Conservation (phyloP, 2,797 vertebrate species). For the Sebastes glaucus region DNA sequence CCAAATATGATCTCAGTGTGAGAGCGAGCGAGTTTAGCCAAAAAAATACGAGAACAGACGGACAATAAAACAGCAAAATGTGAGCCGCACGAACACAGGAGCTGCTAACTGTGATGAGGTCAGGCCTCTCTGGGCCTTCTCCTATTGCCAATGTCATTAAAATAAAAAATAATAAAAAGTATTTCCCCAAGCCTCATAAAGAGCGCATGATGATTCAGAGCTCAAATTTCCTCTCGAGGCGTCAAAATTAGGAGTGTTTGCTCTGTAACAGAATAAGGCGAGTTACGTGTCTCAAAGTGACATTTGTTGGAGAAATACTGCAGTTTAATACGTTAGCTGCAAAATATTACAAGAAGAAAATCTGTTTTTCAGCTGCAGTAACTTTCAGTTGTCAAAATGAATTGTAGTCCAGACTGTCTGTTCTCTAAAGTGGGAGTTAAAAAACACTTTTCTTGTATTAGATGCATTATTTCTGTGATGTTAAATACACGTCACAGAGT, state of each 20-base stretch:
- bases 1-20: constrained; percentile 73
- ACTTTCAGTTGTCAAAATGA: not conserved
- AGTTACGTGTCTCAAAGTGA: not conserved
- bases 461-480: not conserved
- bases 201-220: constrained; percentile 39
- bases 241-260: constrained; percentile 18
- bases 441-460: not conserved
- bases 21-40: constrained; percentile 23
- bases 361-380: not conserved
- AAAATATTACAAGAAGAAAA: not conserved
- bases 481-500: not conserved
- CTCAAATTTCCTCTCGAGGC: constrained; percentile 22
- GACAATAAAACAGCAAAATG: constrained; percentile 58
- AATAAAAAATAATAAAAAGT: constrained; percentile 26
- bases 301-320: not conserved
- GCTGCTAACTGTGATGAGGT: constrained; percentile 50
- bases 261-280: constrained; percentile 4
- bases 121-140: constrained; percentile 38
- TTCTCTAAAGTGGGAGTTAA: not conserved
- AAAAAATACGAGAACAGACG: constrained; percentile 34
- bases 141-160: constrained; percentile 57
- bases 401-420: too few relatives aligned
- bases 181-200: constrained; percentile 56
- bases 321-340: not conserved
- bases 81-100: constrained; percentile 56